A percentile compares a stretch with the other conserved stretches of the same genome.
These are phyloP conservation scores for Muntiacus muntjak DNA, from an alignment of 2,113 vertebrate genomes.

Conservation along the genomic window DNA sequence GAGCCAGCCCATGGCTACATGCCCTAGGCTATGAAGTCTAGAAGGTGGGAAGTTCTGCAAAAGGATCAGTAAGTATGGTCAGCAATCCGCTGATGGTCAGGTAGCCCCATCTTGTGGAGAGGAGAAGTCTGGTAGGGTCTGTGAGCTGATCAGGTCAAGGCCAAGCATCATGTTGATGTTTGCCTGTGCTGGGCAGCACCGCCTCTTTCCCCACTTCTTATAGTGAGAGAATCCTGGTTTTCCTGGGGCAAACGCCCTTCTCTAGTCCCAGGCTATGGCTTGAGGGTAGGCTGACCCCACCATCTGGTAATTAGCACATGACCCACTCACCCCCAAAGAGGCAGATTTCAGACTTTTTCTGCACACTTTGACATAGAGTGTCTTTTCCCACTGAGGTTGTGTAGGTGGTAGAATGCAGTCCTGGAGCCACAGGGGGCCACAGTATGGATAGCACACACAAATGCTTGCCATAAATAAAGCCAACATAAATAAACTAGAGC, in stretches of 20 bases:
- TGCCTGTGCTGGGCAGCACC: not conserved
- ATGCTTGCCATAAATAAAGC: not conserved
- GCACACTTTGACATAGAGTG: not conserved
- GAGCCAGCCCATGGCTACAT: not conserved
- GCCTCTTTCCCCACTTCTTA: not conserved
- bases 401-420: not conserved
- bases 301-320: not conserved
- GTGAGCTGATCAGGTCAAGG: not conserved
- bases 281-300: not conserved
- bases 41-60: not conserved
- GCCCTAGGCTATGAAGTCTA: not conserved
- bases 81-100: not conserved
- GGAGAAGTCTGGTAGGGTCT: not conserved
- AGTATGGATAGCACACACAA: not conserved
- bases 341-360: not conserved
- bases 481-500: not conserved
- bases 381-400: not conserved
- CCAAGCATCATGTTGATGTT: not conserved
- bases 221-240: not conserved
- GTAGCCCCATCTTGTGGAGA: not conserved
- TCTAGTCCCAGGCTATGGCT: not conserved
- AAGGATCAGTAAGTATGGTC: no score
- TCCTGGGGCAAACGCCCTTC: not conserved
- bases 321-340: not conserved
- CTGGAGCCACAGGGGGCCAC: not conserved